Percentiles rank a stretch among this genome's conserved stretches.
Conservation (phyloP, 2,888 invertebrate genomes). For the Noctua fimbriata region DNA sequence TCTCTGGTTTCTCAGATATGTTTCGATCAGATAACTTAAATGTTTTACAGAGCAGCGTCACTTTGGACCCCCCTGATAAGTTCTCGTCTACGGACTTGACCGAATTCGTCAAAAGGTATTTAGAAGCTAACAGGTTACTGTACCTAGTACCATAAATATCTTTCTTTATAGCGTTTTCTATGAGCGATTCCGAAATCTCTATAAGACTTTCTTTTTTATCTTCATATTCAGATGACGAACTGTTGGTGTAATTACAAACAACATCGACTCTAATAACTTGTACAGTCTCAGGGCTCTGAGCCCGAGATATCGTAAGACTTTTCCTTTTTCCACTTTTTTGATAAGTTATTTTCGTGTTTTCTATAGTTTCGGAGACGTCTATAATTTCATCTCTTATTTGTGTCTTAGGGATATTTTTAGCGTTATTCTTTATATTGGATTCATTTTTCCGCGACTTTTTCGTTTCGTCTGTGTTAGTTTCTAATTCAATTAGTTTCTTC, state of each 20-base stretch:
- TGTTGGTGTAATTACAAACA: constrained; percentile 80
- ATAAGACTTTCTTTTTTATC: constrained; percentile 68
- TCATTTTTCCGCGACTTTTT: constrained; percentile 70
- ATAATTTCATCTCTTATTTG: constrained; percentile 61
- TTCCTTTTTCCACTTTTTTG: constrained; percentile 82
- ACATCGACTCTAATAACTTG: constrained; percentile 89
- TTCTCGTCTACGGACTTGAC: constrained; percentile 84
- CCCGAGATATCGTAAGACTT: constrained; percentile 85
- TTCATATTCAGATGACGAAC: constrained; percentile 74
- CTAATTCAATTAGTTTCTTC: constrained; percentile 78
- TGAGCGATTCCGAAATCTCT: constrained; percentile 57
- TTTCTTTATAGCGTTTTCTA: constrained; percentile 71
- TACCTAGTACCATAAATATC: constrained; percentile 81
- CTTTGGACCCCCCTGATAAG: constrained; percentile 83
- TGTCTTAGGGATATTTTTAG: constrained; percentile 59
- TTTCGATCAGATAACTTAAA: constrained; percentile 81
- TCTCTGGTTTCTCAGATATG: constrained; percentile 60
- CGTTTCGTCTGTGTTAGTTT: constrained; percentile 62
- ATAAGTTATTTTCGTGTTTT: constrained; percentile 80
- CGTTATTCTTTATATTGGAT: constrained; percentile 64
- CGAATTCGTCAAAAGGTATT: constrained; percentile 84
- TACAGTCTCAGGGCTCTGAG: constrained; percentile 86
- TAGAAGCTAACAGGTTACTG: constrained; percentile 76
- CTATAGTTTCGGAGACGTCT: constrained; percentile 63
- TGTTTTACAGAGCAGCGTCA: constrained; percentile 87